Conservation (phyloP, 2,797 vertebrate genomes). For the Sebastes nivosus region DNA sequence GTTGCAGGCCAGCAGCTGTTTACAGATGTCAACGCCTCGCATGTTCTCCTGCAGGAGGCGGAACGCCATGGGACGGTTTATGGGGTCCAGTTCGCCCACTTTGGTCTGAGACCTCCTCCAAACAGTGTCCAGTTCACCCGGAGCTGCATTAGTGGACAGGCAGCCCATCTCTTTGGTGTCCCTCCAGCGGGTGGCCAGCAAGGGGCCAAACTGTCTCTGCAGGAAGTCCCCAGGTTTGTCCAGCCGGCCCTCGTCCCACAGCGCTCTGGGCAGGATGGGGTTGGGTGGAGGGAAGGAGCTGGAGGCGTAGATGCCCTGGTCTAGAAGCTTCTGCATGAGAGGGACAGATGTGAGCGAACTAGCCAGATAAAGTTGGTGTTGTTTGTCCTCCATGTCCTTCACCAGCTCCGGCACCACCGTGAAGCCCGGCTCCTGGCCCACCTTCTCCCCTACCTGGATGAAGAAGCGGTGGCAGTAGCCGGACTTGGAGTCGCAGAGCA, state of each 20-base stretch:
- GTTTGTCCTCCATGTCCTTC: slow-evolving; percentile 71
- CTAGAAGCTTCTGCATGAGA: slow-evolving; percentile 76
- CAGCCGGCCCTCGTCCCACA: slow-evolving; percentile 74
- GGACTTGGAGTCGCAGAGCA: slow-evolving; percentile 86
- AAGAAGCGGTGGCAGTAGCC: slow-evolving; percentile 85
- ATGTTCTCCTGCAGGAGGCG: slow-evolving; percentile 85
- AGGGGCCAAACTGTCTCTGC: slow-evolving; percentile 72
- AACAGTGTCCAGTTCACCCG: slow-evolving; percentile 73
- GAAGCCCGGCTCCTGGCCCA: slow-evolving; percentile 56
- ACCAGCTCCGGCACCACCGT: slow-evolving; percentile 75
- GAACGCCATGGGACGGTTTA: slow-evolving; percentile 80
- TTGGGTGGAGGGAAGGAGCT: slow-evolving; percentile 75
- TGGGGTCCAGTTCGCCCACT: slow-evolving; percentile 69
- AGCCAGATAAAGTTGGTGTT: slow-evolving; percentile 84
- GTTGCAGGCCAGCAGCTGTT: slow-evolving; percentile 85
- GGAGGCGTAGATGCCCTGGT: slow-evolving; percentile 76
- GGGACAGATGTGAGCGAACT: slow-evolving; percentile 74
- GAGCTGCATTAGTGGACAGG: slow-evolving; percentile 78
- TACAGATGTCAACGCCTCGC: slow-evolving; percentile 86
- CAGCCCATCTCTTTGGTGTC: slow-evolving; percentile 85
- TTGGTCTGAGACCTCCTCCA: slow-evolving; percentile 80
- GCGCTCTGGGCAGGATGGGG: slow-evolving; percentile 64
- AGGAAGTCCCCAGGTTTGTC: slow-evolving; percentile 75
- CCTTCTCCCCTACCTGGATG: slow-evolving; percentile 62
- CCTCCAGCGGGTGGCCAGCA: slow-evolving; percentile 83